Conservation (phyloP, 2,113 vertebrate species). For the Patagioenas fasciata region DNA sequence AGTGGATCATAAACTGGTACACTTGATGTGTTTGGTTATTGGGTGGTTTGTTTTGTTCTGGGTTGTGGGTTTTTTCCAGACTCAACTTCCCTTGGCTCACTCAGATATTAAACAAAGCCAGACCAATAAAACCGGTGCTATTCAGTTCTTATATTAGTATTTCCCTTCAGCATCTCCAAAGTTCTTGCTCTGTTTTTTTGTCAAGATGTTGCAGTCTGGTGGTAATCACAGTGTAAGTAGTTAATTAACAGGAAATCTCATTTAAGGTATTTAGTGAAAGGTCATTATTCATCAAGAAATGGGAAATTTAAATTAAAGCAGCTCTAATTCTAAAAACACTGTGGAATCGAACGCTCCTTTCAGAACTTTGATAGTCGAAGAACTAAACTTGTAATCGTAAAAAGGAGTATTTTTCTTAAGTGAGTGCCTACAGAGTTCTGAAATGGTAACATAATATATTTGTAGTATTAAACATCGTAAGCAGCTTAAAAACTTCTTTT, state of each 20-base stretch:
- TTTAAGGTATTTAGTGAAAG: constrained; percentile 34
- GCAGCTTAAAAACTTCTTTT: not conserved
- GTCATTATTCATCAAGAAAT: constrained; percentile 39
- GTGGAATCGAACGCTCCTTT: not conserved
- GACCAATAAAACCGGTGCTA: not conserved
- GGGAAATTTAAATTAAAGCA: constrained; percentile 2
- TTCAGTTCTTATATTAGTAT: not conserved
- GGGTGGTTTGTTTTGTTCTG: not conserved
- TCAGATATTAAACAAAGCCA: not conserved
- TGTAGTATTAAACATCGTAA: not conserved
- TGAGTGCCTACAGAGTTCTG: not conserved
- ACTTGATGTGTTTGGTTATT: not conserved
- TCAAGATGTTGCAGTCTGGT: not conserved
- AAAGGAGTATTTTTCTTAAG: not conserved
- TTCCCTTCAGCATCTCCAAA: not conserved
- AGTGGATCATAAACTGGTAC: not conserved
- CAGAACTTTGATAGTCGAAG: not conserved
- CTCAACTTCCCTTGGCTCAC: not conserved
- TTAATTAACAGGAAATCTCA: constrained; percentile 45
- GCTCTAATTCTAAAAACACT: not conserved
- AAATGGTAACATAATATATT: not conserved
- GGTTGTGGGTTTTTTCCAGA: not conserved
- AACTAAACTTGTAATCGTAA: not conserved
- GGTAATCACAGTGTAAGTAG: not conserved
- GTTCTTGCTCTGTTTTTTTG: not conserved